These are phyloP conservation scores for Barypeithes pellucidus DNA, from an alignment of 2,888 invertebrate genomes.

Conservation along the genomic window DNA sequence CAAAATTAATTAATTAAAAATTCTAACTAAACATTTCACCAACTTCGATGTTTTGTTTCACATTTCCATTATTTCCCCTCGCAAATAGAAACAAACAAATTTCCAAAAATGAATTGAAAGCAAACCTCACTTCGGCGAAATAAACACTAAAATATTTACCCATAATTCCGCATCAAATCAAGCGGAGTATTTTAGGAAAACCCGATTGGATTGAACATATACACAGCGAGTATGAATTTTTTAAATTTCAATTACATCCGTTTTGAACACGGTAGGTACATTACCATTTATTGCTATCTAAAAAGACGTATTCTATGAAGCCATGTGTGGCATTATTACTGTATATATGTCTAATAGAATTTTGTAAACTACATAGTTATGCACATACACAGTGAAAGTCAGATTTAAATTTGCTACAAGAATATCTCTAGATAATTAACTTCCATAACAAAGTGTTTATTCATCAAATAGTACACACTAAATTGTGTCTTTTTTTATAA, in stretches of 20 bases:
- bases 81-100: conserved; percentile 19
- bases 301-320: conserved; percentile 6
- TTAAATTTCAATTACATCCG: conserved; percentile 35
- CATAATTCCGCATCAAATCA: conserved; percentile 33
- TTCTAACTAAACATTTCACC: background rate
- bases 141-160: conserved; percentile 42
- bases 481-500: no score
- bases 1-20: background rate
- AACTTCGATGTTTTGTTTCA: conserved; percentile 10
- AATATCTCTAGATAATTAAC: no score
- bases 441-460: no score
- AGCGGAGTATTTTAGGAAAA: conserved; percentile 34
- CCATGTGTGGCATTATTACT: background rate
- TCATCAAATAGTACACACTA: no score
- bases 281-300: conserved; percentile 24
- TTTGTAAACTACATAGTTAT: background rate
- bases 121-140: conserved; percentile 25
- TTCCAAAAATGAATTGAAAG: conserved; percentile 28
- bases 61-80: conserved; percentile 20
- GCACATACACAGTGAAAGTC: background rate
- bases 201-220: conserved; percentile 32
- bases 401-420: no score
- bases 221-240: conserved; percentile 33
- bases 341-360: background rate
- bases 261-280: background rate